Evolutionary conservation across 2,797 vertebrate genomes (phyloP), one percentile per base, ranked within the genome.

Genomic region (Vultur gryphus): DNA sequence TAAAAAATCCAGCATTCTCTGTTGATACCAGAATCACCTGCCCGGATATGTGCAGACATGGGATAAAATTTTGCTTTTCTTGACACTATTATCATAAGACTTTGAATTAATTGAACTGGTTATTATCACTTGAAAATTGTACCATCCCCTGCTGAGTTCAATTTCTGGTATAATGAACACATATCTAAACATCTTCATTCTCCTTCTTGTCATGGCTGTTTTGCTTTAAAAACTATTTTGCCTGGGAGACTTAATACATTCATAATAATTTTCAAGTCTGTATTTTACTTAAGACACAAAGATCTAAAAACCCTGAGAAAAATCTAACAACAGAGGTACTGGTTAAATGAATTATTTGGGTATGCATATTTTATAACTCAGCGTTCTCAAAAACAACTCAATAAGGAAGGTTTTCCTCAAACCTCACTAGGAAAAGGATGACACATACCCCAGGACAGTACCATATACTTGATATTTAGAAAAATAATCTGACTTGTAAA

Each of bases 101-200:
- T 89, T 85, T 55, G 48, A 83, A 91, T 89, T 91, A 85, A 83
- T 70, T 11, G 1, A 33, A 15, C 7, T 80, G 13, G 31, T 72
- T 89, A 70, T 96, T 85, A 62, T 91, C 18, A 44, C 59, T 89
- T 87, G 55, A 89, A 95, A 92, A 85, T 66, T 76, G 24, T 78
- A 55, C 23, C 31, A 85, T 49, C 28, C 21, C 75, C 51, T 55
- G 41, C 75, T 94, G 79, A 85, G 54, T 88, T 91, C 72, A 70
- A 33, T 87, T 95, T 94, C 55, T 58, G 10, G 33, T 55, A 64
- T 59, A 87, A 58, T 48, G 66, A 78, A 80, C 57, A 57, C 6
- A 7, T 85, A 77, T 55, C 46, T 84, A 78, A 88, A 57, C 23
- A 84, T 49, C 37, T 87, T 80, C 4, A 49, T 89, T 94, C 96